Conservation (phyloP, 2,113 vertebrate species). For the Perca schrenkii region DNA sequence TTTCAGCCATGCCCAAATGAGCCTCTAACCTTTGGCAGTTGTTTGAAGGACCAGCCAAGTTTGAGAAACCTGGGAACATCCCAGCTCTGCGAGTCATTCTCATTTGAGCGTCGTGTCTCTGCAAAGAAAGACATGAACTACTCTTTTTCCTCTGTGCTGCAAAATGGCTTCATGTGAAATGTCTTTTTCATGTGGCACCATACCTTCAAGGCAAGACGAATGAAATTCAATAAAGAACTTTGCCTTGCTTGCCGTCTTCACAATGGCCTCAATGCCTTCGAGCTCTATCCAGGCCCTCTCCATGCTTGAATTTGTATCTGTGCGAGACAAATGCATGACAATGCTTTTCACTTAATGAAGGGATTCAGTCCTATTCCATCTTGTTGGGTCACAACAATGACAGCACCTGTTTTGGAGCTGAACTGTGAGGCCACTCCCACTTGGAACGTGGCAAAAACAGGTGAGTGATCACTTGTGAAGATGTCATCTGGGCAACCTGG, state of each 20-base stretch:
- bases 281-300: slow-evolving; percentile 88
- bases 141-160: not conserved
- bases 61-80: slow-evolving; percentile 89
- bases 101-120: slow-evolving; percentile 87
- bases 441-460: slow-evolving; percentile 92
- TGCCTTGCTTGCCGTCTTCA: slow-evolving; percentile 89
- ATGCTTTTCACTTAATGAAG: not conserved
- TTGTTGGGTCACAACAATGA: slow-evolving; percentile 24
- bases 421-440: slow-evolving; percentile 86
- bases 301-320: slow-evolving; percentile 72
- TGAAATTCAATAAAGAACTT: slow-evolving; percentile 91
- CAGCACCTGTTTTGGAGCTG: slow-evolving; percentile 86
- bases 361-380: not conserved
- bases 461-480: slow-evolving; percentile 91
- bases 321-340: slow-evolving; percentile 8
- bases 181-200: not conserved
- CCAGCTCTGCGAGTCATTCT: slow-evolving; percentile 88
- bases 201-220: slow-evolving; percentile 89
- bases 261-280: slow-evolving; percentile 88
- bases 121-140: slow-evolving; percentile 29
- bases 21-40: slow-evolving; percentile 87
- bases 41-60: slow-evolving; percentile 88
- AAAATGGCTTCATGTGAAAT: not conserved
- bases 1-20: not conserved
- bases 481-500: slow-evolving; percentile 92